A percentile compares a stretch with the other conserved stretches of the same genome.
Conservation (phyloP, 2,113 vertebrate species). For the Gallinago jamesoni region DNA sequence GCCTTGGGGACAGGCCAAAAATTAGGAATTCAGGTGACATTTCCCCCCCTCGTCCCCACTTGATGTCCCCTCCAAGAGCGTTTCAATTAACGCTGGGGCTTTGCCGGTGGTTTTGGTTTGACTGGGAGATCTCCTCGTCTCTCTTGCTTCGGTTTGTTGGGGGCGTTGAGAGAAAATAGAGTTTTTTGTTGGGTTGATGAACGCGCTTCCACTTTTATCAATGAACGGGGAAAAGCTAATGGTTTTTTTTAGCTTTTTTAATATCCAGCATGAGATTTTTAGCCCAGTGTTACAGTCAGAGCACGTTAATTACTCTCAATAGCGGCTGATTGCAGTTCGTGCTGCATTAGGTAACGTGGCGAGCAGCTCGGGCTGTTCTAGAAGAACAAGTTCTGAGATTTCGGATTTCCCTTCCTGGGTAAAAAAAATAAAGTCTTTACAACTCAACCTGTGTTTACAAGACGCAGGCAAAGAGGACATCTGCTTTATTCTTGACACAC, state of each 20-base stretch:
- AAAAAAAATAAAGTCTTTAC: background rate
- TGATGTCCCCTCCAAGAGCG: accelerated
- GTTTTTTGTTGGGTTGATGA: background rate
- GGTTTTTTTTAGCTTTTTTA: background rate
- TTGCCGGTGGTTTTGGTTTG: background rate
- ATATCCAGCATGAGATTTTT: background rate
- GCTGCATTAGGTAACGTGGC: accelerated
- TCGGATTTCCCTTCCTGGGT: background rate
- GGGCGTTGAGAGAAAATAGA: background rate
- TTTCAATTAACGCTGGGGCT: accelerated
- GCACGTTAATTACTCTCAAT: accelerated
- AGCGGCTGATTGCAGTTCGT: background rate
- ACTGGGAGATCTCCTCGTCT: background rate
- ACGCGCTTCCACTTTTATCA: background rate
- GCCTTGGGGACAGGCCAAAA: background rate
- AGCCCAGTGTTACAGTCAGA: background rate
- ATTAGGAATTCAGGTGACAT: accelerated
- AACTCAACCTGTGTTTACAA: background rate
- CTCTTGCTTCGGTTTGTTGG: background rate
- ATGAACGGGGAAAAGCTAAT: background rate
- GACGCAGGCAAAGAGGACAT: background rate
- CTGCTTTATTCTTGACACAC: background rate
- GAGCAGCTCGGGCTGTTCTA: background rate
- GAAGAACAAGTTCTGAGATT: background rate
- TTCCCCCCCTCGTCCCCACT: background rate